Conservation (phyloP, 1,140 invertebrate species). For the Eupeodes corollae region DNA sequence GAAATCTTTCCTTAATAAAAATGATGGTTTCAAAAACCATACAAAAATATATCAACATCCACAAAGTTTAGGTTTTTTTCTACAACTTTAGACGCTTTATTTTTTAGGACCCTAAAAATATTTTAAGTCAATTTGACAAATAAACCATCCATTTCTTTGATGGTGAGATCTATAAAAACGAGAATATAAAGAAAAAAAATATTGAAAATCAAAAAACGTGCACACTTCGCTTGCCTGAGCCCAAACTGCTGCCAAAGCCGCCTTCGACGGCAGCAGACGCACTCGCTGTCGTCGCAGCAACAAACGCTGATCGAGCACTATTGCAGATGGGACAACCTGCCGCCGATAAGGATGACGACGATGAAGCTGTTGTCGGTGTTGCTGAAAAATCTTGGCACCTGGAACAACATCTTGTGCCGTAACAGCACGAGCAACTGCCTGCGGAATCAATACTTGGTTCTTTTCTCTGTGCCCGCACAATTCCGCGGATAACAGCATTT, state of each 20-base stretch:
- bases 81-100: too few relatives aligned
- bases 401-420: conserved; percentile 17
- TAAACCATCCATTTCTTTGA: conserved; percentile 1
- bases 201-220: conserved; percentile 15
- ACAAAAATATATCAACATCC: too few relatives aligned
- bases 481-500: conserved; percentile 44
- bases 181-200: not conserved
- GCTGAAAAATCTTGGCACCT: conserved; percentile 9
- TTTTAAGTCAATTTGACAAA: too few relatives aligned
- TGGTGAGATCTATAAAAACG: conserved; percentile 1
- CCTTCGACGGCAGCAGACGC: not conserved
- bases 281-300: not conserved
- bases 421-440: conserved; percentile 19
- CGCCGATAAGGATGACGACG: not conserved
- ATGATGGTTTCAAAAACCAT: too few relatives aligned
- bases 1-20: too few relatives aligned
- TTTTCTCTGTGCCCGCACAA: conserved; percentile 37
- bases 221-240: conserved; percentile 5
- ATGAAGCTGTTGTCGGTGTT: not conserved
- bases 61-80: too few relatives aligned
- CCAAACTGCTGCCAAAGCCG: not conserved
- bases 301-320: not conserved
- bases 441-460: conserved; percentile 5
- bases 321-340: not conserved
- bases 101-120: conserved; percentile 1